A percentile compares a stretch with the other conserved stretches of the same genome.
These are phyloP conservation scores for Hippopotamyrus pictus DNA, from an alignment of 2,797 vertebrate genomes.

Conservation along the genomic window DNA sequence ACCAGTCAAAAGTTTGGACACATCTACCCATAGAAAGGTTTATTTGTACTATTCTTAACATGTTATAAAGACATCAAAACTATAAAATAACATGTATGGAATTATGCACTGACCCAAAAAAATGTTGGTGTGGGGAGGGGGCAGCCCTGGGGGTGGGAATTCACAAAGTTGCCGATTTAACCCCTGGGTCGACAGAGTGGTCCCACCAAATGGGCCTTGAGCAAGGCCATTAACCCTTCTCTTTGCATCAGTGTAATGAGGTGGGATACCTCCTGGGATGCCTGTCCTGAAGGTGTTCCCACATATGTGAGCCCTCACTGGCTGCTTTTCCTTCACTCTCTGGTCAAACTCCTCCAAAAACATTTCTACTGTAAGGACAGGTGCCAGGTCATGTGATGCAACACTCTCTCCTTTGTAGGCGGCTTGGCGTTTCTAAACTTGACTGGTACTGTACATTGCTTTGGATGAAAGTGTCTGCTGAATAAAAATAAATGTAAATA, in stretches of 20 bases:
- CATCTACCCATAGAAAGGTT: neutral
- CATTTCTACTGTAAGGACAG: neutral
- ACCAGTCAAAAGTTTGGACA: neutral
- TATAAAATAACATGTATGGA: neutral
- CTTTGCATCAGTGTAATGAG: neutral
- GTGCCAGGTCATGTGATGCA: neutral
- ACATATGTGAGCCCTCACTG: neutral
- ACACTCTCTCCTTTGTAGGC: neutral
- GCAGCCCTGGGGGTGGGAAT: neutral
- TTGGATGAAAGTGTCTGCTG: neutral
- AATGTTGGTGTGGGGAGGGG: too few relatives aligned
- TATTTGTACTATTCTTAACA: neutral
- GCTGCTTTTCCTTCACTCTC: neutral
- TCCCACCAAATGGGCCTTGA: neutral
- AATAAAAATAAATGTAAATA: neutral
- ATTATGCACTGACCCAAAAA: neutral
- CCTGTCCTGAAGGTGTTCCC: neutral
- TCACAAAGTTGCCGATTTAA: neutral
- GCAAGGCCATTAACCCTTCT: neutral
- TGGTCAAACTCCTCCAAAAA: neutral
- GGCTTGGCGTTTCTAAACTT: neutral
- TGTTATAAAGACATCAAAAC: neutral
- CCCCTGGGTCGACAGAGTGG: neutral
- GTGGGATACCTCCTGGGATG: neutral
- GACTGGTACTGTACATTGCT: neutral